phyloP scores from a whole-genome alignment of 2,797 vertebrate genomes.

The Semotilus atromaculatus region DNA sequence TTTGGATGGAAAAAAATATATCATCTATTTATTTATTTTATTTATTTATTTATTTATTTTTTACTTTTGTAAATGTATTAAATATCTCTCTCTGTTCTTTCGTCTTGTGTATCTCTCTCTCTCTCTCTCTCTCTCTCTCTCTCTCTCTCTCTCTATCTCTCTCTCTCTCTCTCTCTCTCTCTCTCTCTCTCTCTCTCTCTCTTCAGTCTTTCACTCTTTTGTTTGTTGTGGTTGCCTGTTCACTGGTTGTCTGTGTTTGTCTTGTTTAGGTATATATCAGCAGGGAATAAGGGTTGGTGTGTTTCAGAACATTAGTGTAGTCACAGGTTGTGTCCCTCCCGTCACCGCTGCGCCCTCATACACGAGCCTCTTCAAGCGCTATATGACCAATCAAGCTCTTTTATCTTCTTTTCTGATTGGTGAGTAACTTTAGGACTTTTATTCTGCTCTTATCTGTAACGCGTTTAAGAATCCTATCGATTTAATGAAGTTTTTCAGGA shows the following conservation, averaged over 20 bases:
- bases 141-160: constrained; percentile 33
- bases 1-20: no score
- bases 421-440: constrained; percentile 27
- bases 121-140: not conserved
- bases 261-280: constrained; percentile 43
- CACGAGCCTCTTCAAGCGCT: not conserved
- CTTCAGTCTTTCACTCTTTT: constrained; percentile 23
- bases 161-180: constrained; percentile 36
- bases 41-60: no score
- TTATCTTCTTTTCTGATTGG: constrained; percentile 26
- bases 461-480: not conserved
- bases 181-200: not conserved
- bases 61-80: constrained; percentile 43
- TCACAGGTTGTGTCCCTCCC: constrained; percentile 24
- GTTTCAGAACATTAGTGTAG: constrained; percentile 42
- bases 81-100: not conserved
- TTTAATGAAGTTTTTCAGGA: not conserved
- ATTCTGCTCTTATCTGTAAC: not conserved
- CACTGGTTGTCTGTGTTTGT: constrained; percentile 37
- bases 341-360: constrained; percentile 1
- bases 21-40: no score
- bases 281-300: constrained; percentile 28
- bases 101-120: no score
- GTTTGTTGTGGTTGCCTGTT: constrained; percentile 35
- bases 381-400: constrained; percentile 26